A percentile compares a stretch with the other conserved stretches of the same genome.
phyloP scores from a whole-genome alignment of 2,113 vertebrate species.

The Micronisus gabar region DNA sequence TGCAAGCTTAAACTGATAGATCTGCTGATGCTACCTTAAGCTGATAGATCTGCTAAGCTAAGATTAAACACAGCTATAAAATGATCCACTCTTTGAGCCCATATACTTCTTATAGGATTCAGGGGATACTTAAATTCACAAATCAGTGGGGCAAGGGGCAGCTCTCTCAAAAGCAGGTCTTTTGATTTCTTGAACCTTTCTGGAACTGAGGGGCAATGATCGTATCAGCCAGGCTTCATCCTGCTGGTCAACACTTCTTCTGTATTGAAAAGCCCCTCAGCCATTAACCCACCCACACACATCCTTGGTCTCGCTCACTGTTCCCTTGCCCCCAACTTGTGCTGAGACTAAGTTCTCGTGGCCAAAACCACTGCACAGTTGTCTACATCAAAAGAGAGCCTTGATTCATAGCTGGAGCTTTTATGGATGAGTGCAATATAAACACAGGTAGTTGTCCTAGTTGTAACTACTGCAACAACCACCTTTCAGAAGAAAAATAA shows the following conservation, averaged over 20 bases:
- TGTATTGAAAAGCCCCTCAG: neutral
- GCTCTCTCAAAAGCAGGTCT: neutral
- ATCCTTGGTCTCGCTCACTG: fast-evolving
- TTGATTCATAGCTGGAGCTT: neutral
- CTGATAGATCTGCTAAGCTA: neutral
- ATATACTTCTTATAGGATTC: neutral
- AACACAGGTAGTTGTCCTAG: neutral
- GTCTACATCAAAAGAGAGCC: neutral
- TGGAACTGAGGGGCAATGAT: neutral
- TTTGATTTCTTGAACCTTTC: neutral
- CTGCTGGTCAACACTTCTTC: neutral
- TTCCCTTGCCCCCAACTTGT: neutral
- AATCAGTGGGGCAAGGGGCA: neutral
- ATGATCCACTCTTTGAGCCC: neutral
- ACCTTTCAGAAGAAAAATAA: neutral
- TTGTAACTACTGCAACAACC: neutral
- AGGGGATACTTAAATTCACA: neutral
- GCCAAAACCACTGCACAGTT: neutral
- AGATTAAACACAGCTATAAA: neutral
- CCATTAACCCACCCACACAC: neutral
- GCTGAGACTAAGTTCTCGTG: neutral
- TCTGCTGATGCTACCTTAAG: neutral
- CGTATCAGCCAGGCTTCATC: neutral
- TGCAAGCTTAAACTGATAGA: neutral
- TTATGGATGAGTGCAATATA: neutral